Evolutionary conservation across 2,888 invertebrate species (phyloP), one percentile per base, ranked within the genome.

Genomic region (Asteroscopus sphinx): DNA sequence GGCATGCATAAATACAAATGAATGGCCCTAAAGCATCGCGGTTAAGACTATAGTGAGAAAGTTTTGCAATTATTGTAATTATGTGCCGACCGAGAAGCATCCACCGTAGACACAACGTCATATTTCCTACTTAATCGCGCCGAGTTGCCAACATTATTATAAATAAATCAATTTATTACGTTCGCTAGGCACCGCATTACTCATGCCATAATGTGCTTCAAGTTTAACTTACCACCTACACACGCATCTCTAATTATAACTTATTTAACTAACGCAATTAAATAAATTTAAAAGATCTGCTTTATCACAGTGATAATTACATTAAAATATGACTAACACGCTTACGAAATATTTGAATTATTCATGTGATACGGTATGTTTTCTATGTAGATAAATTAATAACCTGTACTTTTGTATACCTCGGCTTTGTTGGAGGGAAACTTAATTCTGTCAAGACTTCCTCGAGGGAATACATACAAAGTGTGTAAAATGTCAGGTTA

Each of bases 41-140:
- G 84, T 86, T 87, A 86, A 88, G 86, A 78, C 82, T 85, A 83
- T 83, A 85, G 86, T 85, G 86, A 73, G 81, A 87, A 92, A 93
- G 84, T 94, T 93, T 91, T 81, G 91, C 89, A 92, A 92, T 93
- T 92, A 93, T 90, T 89, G 87, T 90, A 90, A 92, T 92, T 91
- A 92, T 84, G 88, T 88, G 83, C 79, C 83, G 87, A 89, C 87
- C 83, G 86, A 88, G 87, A 84, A 86, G 84, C 89, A 87, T 87
- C 85, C 83, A 84, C 82, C 72, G 86, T 80, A 86, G 83, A 83
- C 83, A 78, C 73, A 71, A 77, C 80, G 82, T 90, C 88, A 91
- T 93, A 93, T 91, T 93, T 92, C 83, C 90, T 89, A 90, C 87
- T 93, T 92, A 91, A 90, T 90, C 83, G 87, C 80, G 72, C 82